Evolutionary conservation across 2,797 vertebrate genomes (phyloP).

Genomic region (Pampus argenteus): DNA sequence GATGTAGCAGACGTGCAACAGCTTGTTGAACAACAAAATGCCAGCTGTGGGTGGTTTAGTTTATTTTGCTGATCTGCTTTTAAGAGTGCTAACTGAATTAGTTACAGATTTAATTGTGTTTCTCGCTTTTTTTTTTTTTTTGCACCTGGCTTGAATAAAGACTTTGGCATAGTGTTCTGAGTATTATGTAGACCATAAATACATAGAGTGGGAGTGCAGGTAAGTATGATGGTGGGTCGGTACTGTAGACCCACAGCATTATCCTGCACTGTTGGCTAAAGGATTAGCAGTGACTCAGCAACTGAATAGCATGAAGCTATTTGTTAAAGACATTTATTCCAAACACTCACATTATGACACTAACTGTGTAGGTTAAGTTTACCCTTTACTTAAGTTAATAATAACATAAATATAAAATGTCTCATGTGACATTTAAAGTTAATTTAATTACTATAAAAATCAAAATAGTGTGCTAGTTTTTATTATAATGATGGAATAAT

Average conservation of each 20-base stretch:
- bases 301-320: conserved; percentile 34
- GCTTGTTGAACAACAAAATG: conserved; percentile 28
- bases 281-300: conserved; percentile 63
- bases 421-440: neutral
- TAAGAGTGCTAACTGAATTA: conserved; percentile 53
- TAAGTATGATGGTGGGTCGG: conserved; percentile 8
- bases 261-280: conserved; percentile 23
- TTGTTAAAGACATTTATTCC: conserved; percentile 9
- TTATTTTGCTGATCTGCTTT: conserved; percentile 18
- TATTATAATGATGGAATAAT: neutral
- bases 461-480: neutral
- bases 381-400: neutral
- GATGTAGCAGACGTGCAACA: conserved; percentile 30
- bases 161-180: conserved; percentile 11
- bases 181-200: neutral
- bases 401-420: neutral
- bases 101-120: conserved; percentile 27
- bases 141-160: conserved; percentile 37
- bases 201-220: neutral
- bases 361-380: no score
- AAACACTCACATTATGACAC: neutral
- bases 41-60: conserved; percentile 40
- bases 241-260: neutral
- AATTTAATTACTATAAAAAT: neutral
- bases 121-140: conserved; percentile 31